phyloP scores from a whole-genome alignment of 2,888 invertebrate genomes.

The Campoplex nolae region DNA sequence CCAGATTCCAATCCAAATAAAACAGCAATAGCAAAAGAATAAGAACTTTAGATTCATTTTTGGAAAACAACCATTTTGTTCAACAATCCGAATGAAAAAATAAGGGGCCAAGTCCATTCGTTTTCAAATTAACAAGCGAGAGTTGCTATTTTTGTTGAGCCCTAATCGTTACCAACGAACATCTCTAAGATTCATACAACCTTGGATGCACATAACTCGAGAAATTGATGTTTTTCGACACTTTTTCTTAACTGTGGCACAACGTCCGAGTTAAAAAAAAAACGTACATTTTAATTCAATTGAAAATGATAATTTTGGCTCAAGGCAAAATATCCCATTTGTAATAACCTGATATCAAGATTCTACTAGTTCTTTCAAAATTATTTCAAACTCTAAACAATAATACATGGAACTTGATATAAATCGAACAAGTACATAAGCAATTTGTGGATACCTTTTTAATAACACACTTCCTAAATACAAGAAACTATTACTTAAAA shows the following conservation, averaged over 20 bases:
- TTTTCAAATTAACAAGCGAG: too few relatives aligned
- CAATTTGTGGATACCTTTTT: conserved; percentile 23
- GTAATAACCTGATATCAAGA: background rate
- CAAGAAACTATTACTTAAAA: conserved; percentile 33
- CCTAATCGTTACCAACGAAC: background rate
- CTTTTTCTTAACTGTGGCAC: background rate
- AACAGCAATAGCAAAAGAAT: background rate
- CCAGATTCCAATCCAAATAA: background rate
- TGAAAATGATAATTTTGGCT: background rate
- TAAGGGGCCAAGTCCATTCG: too few relatives aligned
- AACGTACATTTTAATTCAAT: background rate
- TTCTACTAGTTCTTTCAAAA: background rate
- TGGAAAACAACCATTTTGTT: too few relatives aligned
- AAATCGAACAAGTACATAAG: background rate
- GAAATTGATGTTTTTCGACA: background rate
- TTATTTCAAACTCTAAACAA: background rate
- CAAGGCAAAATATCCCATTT: background rate
- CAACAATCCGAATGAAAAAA: too few relatives aligned
- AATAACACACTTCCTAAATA: conserved; percentile 44
- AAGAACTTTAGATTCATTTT: too few relatives aligned
- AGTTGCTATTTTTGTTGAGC: background rate
- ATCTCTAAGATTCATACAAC: background rate
- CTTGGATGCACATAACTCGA: background rate
- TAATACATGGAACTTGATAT: background rate
- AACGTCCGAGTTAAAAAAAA: background rate